Conservation (phyloP, 2,113 vertebrate species). For the Mobula birostris region DNA sequence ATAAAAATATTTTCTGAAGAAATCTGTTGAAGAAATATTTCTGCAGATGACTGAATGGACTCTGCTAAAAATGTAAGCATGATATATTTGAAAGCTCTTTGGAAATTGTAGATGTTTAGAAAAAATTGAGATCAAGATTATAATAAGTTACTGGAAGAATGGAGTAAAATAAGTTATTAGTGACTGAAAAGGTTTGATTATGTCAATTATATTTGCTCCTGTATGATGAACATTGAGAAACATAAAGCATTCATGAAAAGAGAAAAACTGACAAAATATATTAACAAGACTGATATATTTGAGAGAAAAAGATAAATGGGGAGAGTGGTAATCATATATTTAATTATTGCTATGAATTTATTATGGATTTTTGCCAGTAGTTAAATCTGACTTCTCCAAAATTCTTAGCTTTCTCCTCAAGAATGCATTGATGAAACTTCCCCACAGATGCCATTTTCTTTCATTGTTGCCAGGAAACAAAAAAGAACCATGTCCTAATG, state of each 20-base stretch:
- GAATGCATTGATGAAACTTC: background rate
- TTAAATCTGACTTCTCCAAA: background rate
- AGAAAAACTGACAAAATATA: background rate
- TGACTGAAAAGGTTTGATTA: background rate
- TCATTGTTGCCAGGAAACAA: background rate
- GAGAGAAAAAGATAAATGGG: background rate
- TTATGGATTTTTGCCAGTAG: background rate
- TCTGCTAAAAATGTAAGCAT: background rate
- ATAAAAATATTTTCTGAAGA: constrained; percentile 50
- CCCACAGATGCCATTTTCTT: background rate
- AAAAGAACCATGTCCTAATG: background rate
- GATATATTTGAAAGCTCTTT: background rate
- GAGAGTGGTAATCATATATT: background rate
- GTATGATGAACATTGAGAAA: background rate
- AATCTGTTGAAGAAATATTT: background rate
- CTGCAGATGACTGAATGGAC: background rate
- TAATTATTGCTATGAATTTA: background rate
- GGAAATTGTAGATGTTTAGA: background rate
- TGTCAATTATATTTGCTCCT: background rate
- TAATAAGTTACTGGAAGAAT: background rate
- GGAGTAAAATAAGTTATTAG: background rate
- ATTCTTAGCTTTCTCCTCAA: background rate
- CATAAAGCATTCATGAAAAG: background rate
- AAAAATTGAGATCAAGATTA: background rate
- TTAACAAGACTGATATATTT: background rate